Base-by-base conservation (phyloP, 2,797 vertebrate genomes). In the Molossus alvarezi region DNA sequence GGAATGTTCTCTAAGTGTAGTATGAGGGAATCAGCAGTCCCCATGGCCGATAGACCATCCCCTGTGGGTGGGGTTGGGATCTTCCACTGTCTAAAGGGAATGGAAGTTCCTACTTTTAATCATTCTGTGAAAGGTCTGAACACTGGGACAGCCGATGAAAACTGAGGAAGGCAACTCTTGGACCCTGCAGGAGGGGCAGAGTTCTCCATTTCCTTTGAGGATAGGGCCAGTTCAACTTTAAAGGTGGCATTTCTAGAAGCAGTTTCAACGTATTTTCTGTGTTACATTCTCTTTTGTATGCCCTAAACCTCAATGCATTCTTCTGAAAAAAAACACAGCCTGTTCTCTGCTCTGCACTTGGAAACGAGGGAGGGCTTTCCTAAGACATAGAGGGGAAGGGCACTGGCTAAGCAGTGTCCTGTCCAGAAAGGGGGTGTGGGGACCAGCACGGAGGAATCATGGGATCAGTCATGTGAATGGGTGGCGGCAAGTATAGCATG, bases 291-390 rank as follows among this genome's bases (percentile, higher is more conserved):
- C 33, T 80, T 79, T 60, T 27, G 6, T 79, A 23, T 81, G 17
- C 21, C 37, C 57, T 81, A 88, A 91, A 79, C 17, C 53, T 86
- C 21, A 82, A 71, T 77, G 62, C 82, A 89, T 72, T 51, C 14
- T 95, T 89, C 29, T 93, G 41, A 51, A 81, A 81, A 81, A 81
- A 72, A 88, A 71, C 25, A 55, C 4, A 76, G 27, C 1, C 53
- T 89, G 14, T 48, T 73, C 29, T 77, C 51, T 82, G 27, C 18
- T 60, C 7, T 23, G 20, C 41, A 67, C 3, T 65, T n/a, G 20
- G 23, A 85, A 92, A 57, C 77, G 51, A 85, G 6, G 11, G 20
- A 80, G 15, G 23, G 23, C 71, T 57, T 15, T 69, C 15, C 53
- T 48, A 60, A 77, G 84, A 94, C 81, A 9, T 33, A 21, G 5